A percentile compares a stretch with the other conserved stretches of the same genome.
These are phyloP conservation scores for Neosilurus mollespiculum DNA, from an alignment of 2,797 vertebrate species.

Conservation along the genomic window DNA sequence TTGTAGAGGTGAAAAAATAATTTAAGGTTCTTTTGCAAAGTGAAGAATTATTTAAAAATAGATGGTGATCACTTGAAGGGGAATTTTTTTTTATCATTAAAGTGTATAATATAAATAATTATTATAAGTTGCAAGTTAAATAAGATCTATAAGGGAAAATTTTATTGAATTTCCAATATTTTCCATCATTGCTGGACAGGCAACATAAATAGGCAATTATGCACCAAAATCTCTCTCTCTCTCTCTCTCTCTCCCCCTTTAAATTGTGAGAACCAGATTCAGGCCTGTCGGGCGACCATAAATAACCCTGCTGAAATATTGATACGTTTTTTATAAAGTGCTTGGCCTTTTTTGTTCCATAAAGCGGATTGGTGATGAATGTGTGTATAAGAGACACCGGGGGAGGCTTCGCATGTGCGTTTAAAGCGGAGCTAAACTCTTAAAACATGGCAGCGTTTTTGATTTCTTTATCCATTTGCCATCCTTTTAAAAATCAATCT, in stretches of 20 bases:
- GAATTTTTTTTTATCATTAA: neutral
- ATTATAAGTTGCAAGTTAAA: neutral
- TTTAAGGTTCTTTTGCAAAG: neutral
- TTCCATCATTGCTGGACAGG: neutral
- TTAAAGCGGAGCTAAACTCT: neutral
- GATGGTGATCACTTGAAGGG: neutral
- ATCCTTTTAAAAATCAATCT: slow-evolving; percentile 26
- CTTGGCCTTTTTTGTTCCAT: slow-evolving; percentile 33
- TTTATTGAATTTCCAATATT: neutral
- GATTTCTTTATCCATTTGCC: slow-evolving; percentile 27
- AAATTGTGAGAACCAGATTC: slow-evolving; percentile 41
- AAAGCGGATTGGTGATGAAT: slow-evolving; percentile 49
- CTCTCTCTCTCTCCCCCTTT: slow-evolving; percentile 28
- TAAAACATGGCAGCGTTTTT: slow-evolving; percentile 24
- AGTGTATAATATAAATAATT: no score
- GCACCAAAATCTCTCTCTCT: neutral
- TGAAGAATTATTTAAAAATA: neutral
- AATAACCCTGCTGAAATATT: slow-evolving; percentile 61
- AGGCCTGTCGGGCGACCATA: slow-evolving; percentile 50
- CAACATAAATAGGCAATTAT: neutral
- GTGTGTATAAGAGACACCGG: slow-evolving; percentile 1
- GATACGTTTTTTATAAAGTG: slow-evolving; percentile 54
- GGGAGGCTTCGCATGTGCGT: slow-evolving; percentile 1
- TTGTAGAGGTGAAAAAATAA: no score
- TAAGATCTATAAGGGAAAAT: neutral